phyloP scores from a whole-genome alignment of 1,140 invertebrate species.

The Nixonia krombeini region DNA sequence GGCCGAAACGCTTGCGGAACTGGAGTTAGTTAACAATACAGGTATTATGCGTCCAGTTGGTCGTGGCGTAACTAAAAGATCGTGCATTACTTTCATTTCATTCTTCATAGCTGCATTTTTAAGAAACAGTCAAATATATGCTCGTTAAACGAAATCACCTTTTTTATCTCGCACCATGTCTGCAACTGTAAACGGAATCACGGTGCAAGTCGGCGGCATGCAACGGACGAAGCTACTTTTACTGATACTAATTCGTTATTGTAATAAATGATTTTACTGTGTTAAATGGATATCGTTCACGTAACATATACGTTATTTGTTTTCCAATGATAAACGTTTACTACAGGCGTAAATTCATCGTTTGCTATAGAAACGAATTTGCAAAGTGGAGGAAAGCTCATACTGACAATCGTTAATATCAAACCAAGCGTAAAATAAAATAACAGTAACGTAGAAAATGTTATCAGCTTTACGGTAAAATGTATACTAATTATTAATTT shows the following conservation, averaged over 20 bases:
- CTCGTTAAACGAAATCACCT: neutral
- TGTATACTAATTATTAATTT: no score
- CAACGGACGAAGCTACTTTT: no score
- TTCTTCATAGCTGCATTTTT: conserved; percentile 19
- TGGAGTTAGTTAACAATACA: conserved; percentile 44
- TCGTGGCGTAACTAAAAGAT: conserved; percentile 47
- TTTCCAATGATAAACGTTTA: no score
- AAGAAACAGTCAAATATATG: neutral
- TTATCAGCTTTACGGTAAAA: no score
- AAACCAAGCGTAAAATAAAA: no score
- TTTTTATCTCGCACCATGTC: neutral
- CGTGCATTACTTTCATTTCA: conserved; percentile 39
- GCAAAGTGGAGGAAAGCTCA: no score
- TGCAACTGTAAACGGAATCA: neutral
- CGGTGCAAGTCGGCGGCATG: neutral
- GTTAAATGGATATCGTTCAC: neutral
- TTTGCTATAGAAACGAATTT: no score
- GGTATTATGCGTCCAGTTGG: conserved; percentile 42
- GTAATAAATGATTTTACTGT: neutral
- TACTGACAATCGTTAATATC: no score
- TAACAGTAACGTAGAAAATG: no score
- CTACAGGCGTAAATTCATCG: no score
- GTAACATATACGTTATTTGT: conserved; percentile 1
- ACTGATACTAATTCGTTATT: neutral
- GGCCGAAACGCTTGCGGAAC: conserved; percentile 40